phyloP scores from a whole-genome alignment of 1,140 invertebrate genomes.

The Amphibalanus amphitrite region DNA sequence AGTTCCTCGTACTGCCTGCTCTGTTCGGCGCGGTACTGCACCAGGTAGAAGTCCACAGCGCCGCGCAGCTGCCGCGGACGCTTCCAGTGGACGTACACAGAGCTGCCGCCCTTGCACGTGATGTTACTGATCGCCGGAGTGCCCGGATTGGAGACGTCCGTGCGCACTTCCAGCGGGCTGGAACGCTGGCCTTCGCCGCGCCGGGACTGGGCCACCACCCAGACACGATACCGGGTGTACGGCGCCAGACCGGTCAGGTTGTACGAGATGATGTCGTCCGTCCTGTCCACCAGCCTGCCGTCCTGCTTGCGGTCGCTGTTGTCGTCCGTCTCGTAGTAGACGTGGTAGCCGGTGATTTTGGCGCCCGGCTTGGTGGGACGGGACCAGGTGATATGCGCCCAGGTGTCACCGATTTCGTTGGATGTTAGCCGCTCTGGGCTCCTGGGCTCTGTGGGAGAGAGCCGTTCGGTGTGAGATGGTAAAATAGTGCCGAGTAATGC shows the following conservation, averaged over 20 bases:
- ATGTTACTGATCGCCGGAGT: constrained; percentile 10
- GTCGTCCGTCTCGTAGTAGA: background rate
- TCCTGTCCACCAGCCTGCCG: background rate
- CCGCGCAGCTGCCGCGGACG: constrained; percentile 6
- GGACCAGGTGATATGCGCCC: background rate
- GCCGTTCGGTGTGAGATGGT: no score
- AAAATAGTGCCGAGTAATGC: no score
- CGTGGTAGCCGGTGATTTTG: background rate
- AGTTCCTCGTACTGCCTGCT: constrained; percentile 5
- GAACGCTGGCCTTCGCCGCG: background rate
- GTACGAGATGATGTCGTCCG: background rate
- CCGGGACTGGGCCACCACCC: background rate
- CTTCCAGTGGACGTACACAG: constrained; percentile 12
- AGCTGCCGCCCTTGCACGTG: constrained; percentile 9
- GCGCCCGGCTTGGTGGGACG: background rate
- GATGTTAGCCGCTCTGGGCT: background rate
- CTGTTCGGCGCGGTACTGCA: constrained; percentile 8
- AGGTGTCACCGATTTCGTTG: background rate
- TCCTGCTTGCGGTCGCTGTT: background rate
- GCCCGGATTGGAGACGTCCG: constrained; percentile 10
- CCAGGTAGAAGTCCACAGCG: constrained; percentile 10
- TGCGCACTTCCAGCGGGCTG: constrained; percentile 7
- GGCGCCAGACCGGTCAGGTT: background rate
- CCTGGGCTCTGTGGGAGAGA: background rate
- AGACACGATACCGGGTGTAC: background rate